Evolutionary conservation across 2,888 invertebrate species (phyloP).

Genomic region (Drosophila maculinotata): DNA sequence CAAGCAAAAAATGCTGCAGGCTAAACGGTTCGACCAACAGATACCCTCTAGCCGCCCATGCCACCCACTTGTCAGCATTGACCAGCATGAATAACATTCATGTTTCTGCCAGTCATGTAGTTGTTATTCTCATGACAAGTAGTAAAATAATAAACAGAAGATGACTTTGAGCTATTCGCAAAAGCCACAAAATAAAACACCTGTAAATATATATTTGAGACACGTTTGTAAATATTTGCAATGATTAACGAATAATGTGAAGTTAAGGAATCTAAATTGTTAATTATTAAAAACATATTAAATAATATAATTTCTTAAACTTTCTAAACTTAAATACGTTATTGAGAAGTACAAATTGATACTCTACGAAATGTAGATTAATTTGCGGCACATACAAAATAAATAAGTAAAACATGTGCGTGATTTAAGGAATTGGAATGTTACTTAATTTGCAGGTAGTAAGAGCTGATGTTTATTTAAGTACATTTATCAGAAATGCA

Average conservation of each 20-base stretch:
- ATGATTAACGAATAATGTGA: constrained; percentile 9
- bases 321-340: too few relatives aligned
- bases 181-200: constrained; percentile 18
- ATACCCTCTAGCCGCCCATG: constrained; percentile 1
- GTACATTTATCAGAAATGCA: neutral
- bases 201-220: constrained; percentile 10
- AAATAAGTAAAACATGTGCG: too few relatives aligned
- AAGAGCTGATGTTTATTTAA: neutral
- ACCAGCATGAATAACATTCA: neutral
- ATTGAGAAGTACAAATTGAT: too few relatives aligned
- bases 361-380: too few relatives aligned
- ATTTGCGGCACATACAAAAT: too few relatives aligned
- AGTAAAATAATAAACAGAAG: constrained; percentile 27
- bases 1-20: constrained; percentile 22
- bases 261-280: neutral
- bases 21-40: constrained; percentile 1
- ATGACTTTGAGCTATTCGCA: constrained; percentile 33
- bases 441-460: too few relatives aligned
- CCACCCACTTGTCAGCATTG: neutral
- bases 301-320: too few relatives aligned
- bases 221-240: constrained; percentile 5
- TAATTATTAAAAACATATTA: too few relatives aligned
- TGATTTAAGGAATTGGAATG: too few relatives aligned
- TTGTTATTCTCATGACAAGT: constrained; percentile 17
- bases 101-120: constrained; percentile 39